Evolutionary conservation across 2,113 vertebrate genomes (phyloP), one percentile per base, ranked within the genome.

Genomic region (Tachuris rubrigastra): DNA sequence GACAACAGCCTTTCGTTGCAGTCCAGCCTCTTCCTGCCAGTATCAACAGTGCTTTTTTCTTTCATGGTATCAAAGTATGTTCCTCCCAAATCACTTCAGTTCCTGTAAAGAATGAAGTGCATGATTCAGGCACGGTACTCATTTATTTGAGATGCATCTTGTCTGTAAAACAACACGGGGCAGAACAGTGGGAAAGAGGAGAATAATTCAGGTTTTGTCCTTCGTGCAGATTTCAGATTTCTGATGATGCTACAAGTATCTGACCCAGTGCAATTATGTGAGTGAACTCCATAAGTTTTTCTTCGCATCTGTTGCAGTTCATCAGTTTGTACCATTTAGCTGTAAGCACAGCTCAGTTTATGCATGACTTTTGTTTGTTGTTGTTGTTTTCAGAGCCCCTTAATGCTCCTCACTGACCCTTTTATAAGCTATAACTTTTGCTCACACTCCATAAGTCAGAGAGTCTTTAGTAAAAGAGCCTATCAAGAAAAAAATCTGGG

Each of bases 371-470:
- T 89, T 95, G 84, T 79, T 96, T 89, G 87, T 94, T 96, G 83
- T 90, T 95, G 91, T 95, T 92, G 83, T 93, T 88, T 96, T 90
- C 88, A 68, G 90, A 97, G 58, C 84, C 86, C 85, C 69, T 77
- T 89, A 92, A 89, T 96, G 76, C 83, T 96, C 85, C 88, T 93
- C 50, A 60, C 37, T 90, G 88, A 94, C 92, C 93, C 86, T 91
- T 93, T 96, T 90, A 82, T 96, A 76, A 97, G 93, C 90, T 94
- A 63, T 82, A 94, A 92, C 80, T 96, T 96, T 94, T 89, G 67
- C 93, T 97, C 80, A 83, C 95, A 97, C 86, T 94, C 86, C 81
- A 97, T 97, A 96, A 97, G 86, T 97, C 89, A 97, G 66, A 58
- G 86, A 97, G 84, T 87, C 94, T 82, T 97, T 93, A 95, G 82